phyloP scores from a whole-genome alignment of 2,888 invertebrate species.

The Petrophora chlorosata region DNA sequence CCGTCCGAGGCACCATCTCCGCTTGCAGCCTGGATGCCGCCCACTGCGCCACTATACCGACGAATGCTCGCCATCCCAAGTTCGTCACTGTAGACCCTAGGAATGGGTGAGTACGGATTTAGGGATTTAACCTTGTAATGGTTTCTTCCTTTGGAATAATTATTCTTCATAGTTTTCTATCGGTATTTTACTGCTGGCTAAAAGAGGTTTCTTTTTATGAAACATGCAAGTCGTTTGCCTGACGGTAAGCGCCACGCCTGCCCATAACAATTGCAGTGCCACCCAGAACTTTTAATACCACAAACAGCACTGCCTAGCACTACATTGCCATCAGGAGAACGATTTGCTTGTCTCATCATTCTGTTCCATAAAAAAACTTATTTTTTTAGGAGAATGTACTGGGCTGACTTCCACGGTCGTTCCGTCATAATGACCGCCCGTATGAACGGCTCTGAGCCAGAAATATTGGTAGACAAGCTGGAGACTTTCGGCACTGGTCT shows the following conservation, averaged over 20 bases:
- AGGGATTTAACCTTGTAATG: background rate
- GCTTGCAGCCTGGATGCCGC: conserved; percentile 88
- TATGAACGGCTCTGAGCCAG: conserved; percentile 91
- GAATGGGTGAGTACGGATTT: conserved; percentile 80
- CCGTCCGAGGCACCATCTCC: conserved; percentile 87
- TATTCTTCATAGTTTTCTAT: too few relatives aligned
- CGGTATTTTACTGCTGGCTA: too few relatives aligned
- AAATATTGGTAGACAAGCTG: conserved; percentile 85
- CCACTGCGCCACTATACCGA: conserved; percentile 86
- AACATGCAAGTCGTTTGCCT: too few relatives aligned
- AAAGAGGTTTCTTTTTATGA: too few relatives aligned
- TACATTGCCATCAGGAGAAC: too few relatives aligned
- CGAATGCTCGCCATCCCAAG: conserved; percentile 85
- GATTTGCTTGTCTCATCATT: too few relatives aligned
- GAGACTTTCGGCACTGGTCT: conserved; percentile 93
- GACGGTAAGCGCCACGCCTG: too few relatives aligned
- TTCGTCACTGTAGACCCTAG: conserved; percentile 88
- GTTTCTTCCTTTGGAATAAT: too few relatives aligned
- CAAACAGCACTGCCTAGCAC: too few relatives aligned
- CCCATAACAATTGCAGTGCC: too few relatives aligned
- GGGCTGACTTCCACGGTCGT: conserved; percentile 93
- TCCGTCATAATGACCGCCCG: conserved; percentile 90
- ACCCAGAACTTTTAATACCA: too few relatives aligned
- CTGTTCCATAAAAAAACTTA: background rate
- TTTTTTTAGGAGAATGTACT: conserved; percentile 89